A percentile compares a stretch with the other conserved stretches of the same genome.
Evolutionary conservation across 2,113 vertebrate species (phyloP).

Genomic region (Xyrauchen texanus): DNA sequence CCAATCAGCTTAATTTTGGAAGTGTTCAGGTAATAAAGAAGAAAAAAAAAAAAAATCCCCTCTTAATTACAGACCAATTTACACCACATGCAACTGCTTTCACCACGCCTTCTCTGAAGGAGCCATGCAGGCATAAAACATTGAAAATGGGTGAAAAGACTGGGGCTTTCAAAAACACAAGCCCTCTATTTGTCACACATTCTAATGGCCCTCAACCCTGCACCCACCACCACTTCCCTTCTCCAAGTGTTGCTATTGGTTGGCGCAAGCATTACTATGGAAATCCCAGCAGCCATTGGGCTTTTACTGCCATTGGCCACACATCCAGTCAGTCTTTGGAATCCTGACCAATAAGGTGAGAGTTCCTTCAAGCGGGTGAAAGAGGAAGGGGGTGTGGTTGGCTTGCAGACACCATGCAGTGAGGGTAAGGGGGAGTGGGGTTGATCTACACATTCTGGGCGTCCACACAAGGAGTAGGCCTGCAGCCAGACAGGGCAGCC

Average conservation of each 20-base stretch:
- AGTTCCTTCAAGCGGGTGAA: conserved; percentile 64
- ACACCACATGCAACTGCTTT: not conserved
- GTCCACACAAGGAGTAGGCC: conserved; percentile 56
- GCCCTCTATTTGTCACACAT: conserved; percentile 57
- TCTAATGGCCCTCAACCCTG: conserved; percentile 49
- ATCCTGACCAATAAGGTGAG: conserved; percentile 58
- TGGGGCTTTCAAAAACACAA: not conserved
- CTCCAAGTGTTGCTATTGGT: conserved; percentile 63
- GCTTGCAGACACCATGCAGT: conserved; percentile 70
- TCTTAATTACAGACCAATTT: not conserved
- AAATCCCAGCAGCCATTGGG: conserved; percentile 54
- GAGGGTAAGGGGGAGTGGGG: conserved; percentile 57
- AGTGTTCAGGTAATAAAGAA: not conserved
- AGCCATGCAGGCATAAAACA: not conserved
- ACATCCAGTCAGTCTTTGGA: conserved; percentile 48
- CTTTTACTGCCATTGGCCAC: conserved; percentile 55
- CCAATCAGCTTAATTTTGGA: too few species aligned
- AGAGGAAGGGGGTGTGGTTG: conserved; percentile 74
- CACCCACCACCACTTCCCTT: conserved; percentile 54
- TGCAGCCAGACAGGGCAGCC: conserved; percentile 59
- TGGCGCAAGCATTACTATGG: conserved; percentile 48
- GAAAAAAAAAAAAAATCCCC: not conserved
- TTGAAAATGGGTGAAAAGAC: not conserved
- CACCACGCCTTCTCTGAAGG: not conserved
- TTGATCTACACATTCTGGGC: conserved; percentile 76